These are phyloP conservation scores for Coendou prehensilis DNA, from an alignment of 2,797 vertebrate genomes.

Conservation along the genomic window DNA sequence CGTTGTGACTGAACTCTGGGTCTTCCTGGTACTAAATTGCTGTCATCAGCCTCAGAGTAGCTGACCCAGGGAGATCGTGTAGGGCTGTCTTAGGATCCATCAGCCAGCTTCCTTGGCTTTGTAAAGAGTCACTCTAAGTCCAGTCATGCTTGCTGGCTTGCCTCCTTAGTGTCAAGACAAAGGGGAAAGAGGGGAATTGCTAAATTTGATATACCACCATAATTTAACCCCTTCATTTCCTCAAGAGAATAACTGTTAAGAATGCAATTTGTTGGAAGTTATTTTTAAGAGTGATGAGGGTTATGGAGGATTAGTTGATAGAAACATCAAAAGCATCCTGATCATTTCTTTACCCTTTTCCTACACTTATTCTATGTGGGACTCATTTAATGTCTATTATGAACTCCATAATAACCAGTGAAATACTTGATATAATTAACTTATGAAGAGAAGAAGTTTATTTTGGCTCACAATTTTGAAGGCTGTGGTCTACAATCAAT, in stretches of 20 bases:
- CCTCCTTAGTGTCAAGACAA: background rate
- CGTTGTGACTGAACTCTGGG: accelerated
- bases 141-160: background rate
- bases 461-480: background rate
- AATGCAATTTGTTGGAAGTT: background rate
- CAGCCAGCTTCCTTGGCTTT: background rate
- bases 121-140: background rate
- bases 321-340: background rate
- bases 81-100: background rate
- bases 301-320: background rate
- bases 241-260: background rate
- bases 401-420: background rate
- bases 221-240: background rate
- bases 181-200: background rate
- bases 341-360: background rate
- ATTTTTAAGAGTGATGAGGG: background rate
- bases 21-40: background rate
- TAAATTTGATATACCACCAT: background rate
- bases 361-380: background rate
- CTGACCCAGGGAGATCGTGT: background rate
- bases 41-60: background rate
- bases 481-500: too few species aligned
- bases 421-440: background rate
- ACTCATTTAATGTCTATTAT: background rate
- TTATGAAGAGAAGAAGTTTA: background rate